These are phyloP conservation scores for Vanessa cardui DNA, from an alignment of 2,888 invertebrate genomes.

Conservation along the genomic window DNA sequence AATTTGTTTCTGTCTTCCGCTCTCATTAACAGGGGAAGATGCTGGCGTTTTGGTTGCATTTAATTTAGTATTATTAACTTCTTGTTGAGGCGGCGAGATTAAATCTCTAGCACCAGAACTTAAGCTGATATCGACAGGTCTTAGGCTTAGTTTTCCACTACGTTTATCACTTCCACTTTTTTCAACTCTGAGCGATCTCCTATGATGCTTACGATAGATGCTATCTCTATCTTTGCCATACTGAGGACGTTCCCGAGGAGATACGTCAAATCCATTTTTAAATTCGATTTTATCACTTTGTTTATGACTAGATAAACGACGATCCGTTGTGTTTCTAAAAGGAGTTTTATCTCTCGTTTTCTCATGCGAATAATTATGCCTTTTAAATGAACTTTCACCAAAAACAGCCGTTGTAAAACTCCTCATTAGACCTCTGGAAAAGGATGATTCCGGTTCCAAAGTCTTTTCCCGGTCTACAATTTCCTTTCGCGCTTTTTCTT, in stretches of 20 bases:
- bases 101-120: slow-evolving; percentile 77
- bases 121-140: slow-evolving; percentile 80
- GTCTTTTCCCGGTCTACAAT: slow-evolving; percentile 87
- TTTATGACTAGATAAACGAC: slow-evolving; percentile 67
- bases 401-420: slow-evolving; percentile 89
- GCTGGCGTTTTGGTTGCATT: slow-evolving; percentile 64
- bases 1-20: slow-evolving; percentile 73
- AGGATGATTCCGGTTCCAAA: slow-evolving; percentile 83
- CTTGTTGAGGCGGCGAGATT: slow-evolving; percentile 74
- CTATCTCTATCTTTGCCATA: slow-evolving; percentile 79
- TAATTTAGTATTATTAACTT: slow-evolving; percentile 61
- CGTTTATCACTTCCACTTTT: slow-evolving; percentile 84
- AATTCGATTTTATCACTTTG: slow-evolving; percentile 62
- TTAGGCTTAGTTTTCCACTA: slow-evolving; percentile 75
- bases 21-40: slow-evolving; percentile 68
- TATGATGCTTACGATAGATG: slow-evolving; percentile 76
- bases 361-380: slow-evolving; percentile 82
- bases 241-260: slow-evolving; percentile 57
- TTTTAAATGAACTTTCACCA: slow-evolving; percentile 84
- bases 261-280: slow-evolving; percentile 69
- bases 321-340: slow-evolving; percentile 78
- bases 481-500: slow-evolving; percentile 76
- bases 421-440: slow-evolving; percentile 82
- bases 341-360: slow-evolving; percentile 86
- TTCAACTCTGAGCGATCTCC: slow-evolving; percentile 83